Base-by-base conservation (phyloP, 92 coral and sea anemone genomes). In the Hydrozoanthus gracilis region DNA sequence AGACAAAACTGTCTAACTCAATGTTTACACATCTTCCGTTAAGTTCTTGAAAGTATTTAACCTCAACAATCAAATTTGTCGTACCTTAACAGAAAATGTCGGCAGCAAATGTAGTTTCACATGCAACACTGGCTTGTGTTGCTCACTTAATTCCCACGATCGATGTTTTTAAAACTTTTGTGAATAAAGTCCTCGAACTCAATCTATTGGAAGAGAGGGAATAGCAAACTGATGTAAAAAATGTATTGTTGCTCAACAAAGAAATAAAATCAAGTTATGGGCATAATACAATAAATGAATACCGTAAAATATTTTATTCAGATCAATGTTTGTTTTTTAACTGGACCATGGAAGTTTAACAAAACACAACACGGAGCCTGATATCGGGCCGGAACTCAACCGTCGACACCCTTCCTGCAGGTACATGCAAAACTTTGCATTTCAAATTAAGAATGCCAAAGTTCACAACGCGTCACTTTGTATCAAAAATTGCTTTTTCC, bases 401-500 rank as follows among this genome's bases (percentile, higher is more conserved):
- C n/a, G 51, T 17, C 2, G 3, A 51, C 79, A 49, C 79, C 79
- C 58, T 15, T 74, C 79, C 79, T 48, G n/a, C n/a, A n/a, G 79
- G 10, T 14, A 52, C 18, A 44, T 74, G 56, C 35, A 27, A 74
- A 73, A 74, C 15, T 48, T 50, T 18, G 79, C 62, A n/a, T 74
- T 51, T 50, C 4, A 16, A 11, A 44, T 39, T n/a, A 48, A n/a
- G 7, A 74, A 52, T 27, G 39, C 39, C 0, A 27, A 27, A 27
- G 39, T 27, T 27, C 39, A 27, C 2, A 27, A 27, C 39, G 39
- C 39, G 39, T 27, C 39, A 27, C 39, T 27, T 27, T 27, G 39
- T 27, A 27, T 27, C 39, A 2, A 27, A 27, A 27, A 27, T 0
- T 27, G 39, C 0, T 27, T 27, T 27, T 27, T 27, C 39, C 39